phyloP scores from a whole-genome alignment of 2,113 vertebrate species.

The Bubo blakistoni region DNA sequence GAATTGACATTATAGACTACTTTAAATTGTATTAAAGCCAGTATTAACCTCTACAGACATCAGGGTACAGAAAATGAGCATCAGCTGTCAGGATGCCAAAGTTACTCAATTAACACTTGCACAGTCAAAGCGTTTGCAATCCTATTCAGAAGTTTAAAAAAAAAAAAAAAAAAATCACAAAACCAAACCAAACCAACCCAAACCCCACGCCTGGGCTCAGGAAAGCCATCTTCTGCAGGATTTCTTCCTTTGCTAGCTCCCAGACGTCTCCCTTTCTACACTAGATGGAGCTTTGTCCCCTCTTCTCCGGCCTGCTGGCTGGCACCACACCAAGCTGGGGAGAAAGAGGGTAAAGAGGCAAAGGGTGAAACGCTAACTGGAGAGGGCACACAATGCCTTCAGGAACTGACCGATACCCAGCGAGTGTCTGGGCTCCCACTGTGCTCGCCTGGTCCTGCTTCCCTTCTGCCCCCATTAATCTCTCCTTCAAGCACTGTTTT shows the following conservation, averaged over 20 bases:
- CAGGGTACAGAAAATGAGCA: neutral
- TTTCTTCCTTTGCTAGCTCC: neutral
- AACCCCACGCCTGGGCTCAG: neutral
- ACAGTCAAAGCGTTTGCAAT: neutral
- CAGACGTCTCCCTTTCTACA: constrained; percentile 16
- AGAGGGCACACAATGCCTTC: neutral
- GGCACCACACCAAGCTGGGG: neutral
- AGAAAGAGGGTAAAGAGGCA: neutral
- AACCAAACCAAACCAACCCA: neutral
- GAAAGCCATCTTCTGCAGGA: neutral
- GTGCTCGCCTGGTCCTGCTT: neutral
- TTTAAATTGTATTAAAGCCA: neutral
- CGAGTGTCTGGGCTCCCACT: rapidly evolving
- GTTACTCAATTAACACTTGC: neutral
- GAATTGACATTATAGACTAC: neutral
- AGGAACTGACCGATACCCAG: rapidly evolving
- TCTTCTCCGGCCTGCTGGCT: neutral
- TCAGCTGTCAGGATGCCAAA: neutral
- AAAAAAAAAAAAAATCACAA: no score
- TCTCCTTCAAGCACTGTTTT: rapidly evolving
- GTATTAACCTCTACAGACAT: neutral
- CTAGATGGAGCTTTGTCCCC: constrained; percentile 69
- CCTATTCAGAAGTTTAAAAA: neutral
- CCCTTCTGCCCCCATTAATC: no score
- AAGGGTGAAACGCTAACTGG: neutral